phyloP scores from a whole-genome alignment of 2,888 invertebrate genomes.

The Stenotaenia linearis region DNA sequence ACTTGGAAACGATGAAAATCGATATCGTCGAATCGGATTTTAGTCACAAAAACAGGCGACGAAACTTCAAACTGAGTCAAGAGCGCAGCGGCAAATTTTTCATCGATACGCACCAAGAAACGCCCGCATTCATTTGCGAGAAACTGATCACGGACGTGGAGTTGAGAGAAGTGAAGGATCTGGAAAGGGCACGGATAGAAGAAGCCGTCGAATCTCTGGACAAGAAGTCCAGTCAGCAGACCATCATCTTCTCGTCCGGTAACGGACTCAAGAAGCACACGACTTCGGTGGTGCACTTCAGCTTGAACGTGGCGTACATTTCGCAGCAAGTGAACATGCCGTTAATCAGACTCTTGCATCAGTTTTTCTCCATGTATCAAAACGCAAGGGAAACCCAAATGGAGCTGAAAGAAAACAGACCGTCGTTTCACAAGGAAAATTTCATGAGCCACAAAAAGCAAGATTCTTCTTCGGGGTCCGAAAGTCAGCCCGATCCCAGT shows the following conservation, averaged over 20 bases:
- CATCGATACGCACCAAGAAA: slow-evolving; percentile 62
- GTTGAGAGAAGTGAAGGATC: slow-evolving; percentile 80
- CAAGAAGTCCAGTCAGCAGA: slow-evolving; percentile 63
- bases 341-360: slow-evolving; percentile 79
- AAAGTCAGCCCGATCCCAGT: slow-evolving; percentile 32
- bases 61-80: slow-evolving; percentile 31
- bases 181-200: slow-evolving; percentile 49
- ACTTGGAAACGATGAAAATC: slow-evolving; percentile 80
- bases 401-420: slow-evolving; percentile 64
- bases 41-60: slow-evolving; percentile 30
- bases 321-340: slow-evolving; percentile 98
- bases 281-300: slow-evolving; percentile 85
- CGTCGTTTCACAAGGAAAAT: slow-evolving; percentile 35
- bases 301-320: slow-evolving; percentile 78
- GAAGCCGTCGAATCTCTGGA: slow-evolving; percentile 52
- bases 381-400: slow-evolving; percentile 91
- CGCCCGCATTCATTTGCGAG: slow-evolving; percentile 87
- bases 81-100: slow-evolving; percentile 46
- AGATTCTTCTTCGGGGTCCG: slow-evolving; percentile 36
- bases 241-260: slow-evolving; percentile 43
- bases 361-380: slow-evolving; percentile 95
- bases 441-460: slow-evolving; percentile 38
- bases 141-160: slow-evolving; percentile 83
- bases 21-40: slow-evolving; percentile 90
- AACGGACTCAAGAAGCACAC: slow-evolving; percentile 52